Evolutionary conservation across 2,888 invertebrate species (phyloP).

Genomic region (Pemphredon lugubris): DNA sequence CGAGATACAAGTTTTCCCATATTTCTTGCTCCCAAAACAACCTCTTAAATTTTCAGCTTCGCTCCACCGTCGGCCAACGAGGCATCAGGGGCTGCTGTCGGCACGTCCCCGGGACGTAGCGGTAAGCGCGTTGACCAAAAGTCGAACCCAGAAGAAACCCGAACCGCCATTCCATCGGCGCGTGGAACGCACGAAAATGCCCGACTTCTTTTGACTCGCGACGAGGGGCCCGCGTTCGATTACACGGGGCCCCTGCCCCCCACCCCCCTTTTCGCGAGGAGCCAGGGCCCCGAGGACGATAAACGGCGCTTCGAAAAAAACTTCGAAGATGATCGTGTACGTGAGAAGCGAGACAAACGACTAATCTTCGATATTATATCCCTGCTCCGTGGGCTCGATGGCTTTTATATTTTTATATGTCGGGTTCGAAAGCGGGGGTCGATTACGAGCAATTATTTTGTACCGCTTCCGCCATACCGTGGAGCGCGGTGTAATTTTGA

Average conservation of each 20-base stretch:
- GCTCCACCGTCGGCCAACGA: neutral
- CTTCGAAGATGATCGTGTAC: conserved; percentile 51
- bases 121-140: conserved; percentile 48
- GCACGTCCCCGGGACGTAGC: conserved; percentile 57
- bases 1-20: neutral
- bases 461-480: too few relatives aligned
- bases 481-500: too few relatives aligned
- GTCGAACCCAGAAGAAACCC: conserved; percentile 58
- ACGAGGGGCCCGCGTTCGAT: conserved; percentile 31
- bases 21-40: neutral
- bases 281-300: conserved; percentile 31
- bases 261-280: conserved; percentile 46
- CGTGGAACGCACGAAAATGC: conserved; percentile 65
- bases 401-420: neutral
- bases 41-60: neutral
- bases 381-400: neutral
- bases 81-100: too few relatives aligned
- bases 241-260: conserved; percentile 36
- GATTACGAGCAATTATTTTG: too few relatives aligned
- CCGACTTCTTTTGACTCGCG: conserved; percentile 56
- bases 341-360: conserved; percentile 69
- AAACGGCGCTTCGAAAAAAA: conserved; percentile 51
- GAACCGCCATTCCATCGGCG: conserved; percentile 56
- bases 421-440: neutral
- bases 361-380: conserved; percentile 40